Evolutionary conservation across 2,888 invertebrate species (phyloP), one percentile per base, ranked within the genome.

Genomic region (Plutella xylostella): DNA sequence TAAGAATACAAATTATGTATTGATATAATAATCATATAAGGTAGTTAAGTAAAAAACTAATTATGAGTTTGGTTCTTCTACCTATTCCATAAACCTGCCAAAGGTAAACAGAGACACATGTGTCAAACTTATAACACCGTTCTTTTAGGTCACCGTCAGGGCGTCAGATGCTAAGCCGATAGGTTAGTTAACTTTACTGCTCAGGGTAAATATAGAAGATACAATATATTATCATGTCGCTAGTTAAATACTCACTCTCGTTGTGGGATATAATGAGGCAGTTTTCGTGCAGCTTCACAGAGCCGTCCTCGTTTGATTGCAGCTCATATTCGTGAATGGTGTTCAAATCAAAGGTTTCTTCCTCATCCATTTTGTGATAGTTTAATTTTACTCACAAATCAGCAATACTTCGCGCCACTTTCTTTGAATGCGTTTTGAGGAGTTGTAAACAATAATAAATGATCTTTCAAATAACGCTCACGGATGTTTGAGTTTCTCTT

Each of bases 401-500:
- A 37, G 12, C 9, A 18, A 35, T 11, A 35, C 37, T 33, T 1
- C 42, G 42, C 42, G 42, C 42, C 42, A 42, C 21, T 21, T 21
- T 20, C n/a, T n/a, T 22, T 39, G 6, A 5, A 15, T 5, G 17
- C n/a, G 3, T 19, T 12, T 12, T 33, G n/a, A 11, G 14, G 14
- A 33, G 5, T 6, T 6, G 4, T 31, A n/a, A 35, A 12, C 35
- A 18, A 6, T 11, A 17, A 3, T 11, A 2, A 2, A n/a, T 35
- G 17, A n/a, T 12, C 42, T 21, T 20, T 43, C 43, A 43, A 43
- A 37, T 28, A 43, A 28, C 43, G 43, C 43, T 43, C 43, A 43
- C 22, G 43, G 12, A 5, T n/a, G n/a, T n/a, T n/a, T n/a, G n/a
- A n/a, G n/a, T n/a, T n/a, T n/a, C n/a, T n/a, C n/a, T n/a, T n/a